Evolutionary conservation across 2,888 invertebrate species (phyloP), one percentile per base, ranked within the genome.

Genomic region (Sinopyrophorus schimmeli): DNA sequence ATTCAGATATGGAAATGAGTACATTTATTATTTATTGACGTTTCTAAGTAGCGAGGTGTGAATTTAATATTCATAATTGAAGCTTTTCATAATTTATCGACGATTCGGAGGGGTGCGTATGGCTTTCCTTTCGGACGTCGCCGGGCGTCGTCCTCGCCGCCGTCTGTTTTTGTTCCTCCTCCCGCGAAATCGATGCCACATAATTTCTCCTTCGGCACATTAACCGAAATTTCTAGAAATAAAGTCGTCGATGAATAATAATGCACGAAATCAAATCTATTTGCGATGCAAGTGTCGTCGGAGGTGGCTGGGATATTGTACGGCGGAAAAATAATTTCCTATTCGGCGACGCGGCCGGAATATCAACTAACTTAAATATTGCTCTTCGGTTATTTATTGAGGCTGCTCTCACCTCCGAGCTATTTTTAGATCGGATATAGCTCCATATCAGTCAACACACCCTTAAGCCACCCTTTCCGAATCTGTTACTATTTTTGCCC

Each of bases 321-420:
- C 64, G 62, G 59, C 65, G 65, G 64, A 66, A 66, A 65, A 66
- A 66, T 66, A 66, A 66, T 66, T 66, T 66, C 65, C 65, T 63
- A 64, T 62, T 64, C 59, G 60, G 59, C 47, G 54, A 47, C 55
- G 60, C 54, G 38, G 50, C 59, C 61, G 63, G 65, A 65, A 65
- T 65, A 63, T 59, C 62, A 65, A 65, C 61, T 62, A 64, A 61
- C 58, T 61, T 65, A 63, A 64, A 64, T 63, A 65, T 62, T 59
- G 62, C 60, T 54, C 58, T 57, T 52, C 53, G 54, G 61, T 61
- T 62, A 62, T 61, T 61, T 63, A 63, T 59, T 46, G 59, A 58
- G 56, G 53, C 43, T 47, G 51, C 49, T 58, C 47, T 41, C 49
- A 54, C 54, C 55, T 56, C 37, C 16, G 11, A 50, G 48, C 52